phyloP scores from a whole-genome alignment of 2,113 vertebrate species.

The Sisor rabdophorus region DNA sequence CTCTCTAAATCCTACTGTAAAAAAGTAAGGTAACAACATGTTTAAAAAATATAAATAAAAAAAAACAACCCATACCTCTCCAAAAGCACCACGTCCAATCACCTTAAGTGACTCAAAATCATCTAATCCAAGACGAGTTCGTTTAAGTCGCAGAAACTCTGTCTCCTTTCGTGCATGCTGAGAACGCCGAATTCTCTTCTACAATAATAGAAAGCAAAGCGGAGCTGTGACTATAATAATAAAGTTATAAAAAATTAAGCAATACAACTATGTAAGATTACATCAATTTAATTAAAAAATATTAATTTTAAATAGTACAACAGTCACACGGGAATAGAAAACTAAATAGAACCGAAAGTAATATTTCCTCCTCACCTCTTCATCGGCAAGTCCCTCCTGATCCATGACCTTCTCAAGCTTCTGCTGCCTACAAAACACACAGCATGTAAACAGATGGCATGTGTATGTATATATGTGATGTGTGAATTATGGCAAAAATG shows the following conservation, averaged over 20 bases:
- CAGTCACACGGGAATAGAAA: no score
- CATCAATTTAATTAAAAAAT: neutral
- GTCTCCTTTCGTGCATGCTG: slow-evolving; percentile 73
- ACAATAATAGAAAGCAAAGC: slow-evolving; percentile 21
- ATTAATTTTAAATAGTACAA: neutral
- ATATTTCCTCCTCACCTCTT: slow-evolving; percentile 78
- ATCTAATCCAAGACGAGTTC: slow-evolving; percentile 71
- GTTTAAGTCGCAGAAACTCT: slow-evolving; percentile 71
- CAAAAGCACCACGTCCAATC: slow-evolving; percentile 73
- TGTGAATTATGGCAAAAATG: no score
- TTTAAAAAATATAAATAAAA: neutral
- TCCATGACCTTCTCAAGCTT: slow-evolving; percentile 99
- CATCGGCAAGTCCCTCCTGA: slow-evolving; percentile 93
- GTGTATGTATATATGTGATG: no score
- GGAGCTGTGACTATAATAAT: no score
- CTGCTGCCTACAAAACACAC: slow-evolving; percentile 78
- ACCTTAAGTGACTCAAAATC: slow-evolving; percentile 76
- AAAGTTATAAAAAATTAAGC: no score
- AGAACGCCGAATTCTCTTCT: slow-evolving; percentile 70
- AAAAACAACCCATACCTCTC: slow-evolving; percentile 60
- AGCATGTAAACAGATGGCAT: neutral
- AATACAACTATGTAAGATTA: neutral
- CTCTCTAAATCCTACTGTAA: neutral
- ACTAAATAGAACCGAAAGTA: neutral
- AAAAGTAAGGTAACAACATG: neutral